These are phyloP conservation scores for Drosophila equinoxialis DNA, from an alignment of 1,140 invertebrate species.

Conservation along the genomic window DNA sequence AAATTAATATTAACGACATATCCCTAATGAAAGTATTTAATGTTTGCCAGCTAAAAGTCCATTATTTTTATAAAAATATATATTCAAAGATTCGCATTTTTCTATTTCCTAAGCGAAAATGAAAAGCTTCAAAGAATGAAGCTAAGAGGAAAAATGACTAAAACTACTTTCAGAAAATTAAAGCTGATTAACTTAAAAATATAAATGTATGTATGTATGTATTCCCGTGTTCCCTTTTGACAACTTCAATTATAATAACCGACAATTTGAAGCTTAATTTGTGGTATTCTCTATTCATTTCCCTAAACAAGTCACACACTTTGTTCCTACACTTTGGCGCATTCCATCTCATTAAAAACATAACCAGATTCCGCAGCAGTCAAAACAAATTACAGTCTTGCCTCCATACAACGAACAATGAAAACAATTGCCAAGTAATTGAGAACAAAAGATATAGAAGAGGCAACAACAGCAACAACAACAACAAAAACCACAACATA, in stretches of 20 bases:
- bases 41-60: too few relatives aligned
- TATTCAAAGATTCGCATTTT: too few relatives aligned
- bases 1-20: too few relatives aligned
- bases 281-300: constrained; percentile 7
- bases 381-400: constrained; percentile 40
- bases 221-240: neutral
- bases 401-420: constrained; percentile 28
- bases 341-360: constrained; percentile 24
- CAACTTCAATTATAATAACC: constrained; percentile 4
- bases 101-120: too few relatives aligned
- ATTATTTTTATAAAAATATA: too few relatives aligned
- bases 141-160: too few relatives aligned
- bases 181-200: neutral
- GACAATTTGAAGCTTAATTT: constrained; percentile 13
- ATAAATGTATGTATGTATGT: neutral
- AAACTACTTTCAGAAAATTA: neutral
- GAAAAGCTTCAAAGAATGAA: too few relatives aligned
- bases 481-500: constrained; percentile 32
- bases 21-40: too few relatives aligned
- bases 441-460: constrained; percentile 44
- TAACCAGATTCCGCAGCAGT: constrained; percentile 25
- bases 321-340: neutral
- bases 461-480: constrained; percentile 25
- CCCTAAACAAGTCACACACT: neutral
- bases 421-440: constrained; percentile 48